Evolutionary conservation across 2,797 vertebrate species (phyloP).

Genomic region (Tapirus indicus): DNA sequence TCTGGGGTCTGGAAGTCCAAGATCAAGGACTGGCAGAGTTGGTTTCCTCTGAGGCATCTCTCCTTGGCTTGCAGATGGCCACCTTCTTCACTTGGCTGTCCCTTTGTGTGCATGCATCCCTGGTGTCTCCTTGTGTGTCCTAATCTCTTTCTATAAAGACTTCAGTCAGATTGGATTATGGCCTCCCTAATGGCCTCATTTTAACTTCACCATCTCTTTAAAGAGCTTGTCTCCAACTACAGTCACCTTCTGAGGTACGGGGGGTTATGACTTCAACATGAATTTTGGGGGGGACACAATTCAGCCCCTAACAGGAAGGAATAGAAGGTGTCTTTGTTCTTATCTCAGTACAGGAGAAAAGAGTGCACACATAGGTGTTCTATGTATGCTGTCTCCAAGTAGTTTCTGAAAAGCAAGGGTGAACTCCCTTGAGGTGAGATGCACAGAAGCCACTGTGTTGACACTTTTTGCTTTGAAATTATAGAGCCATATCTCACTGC

Average conservation of each 20-base stretch:
- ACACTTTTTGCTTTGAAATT: neutral
- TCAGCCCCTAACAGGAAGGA: neutral
- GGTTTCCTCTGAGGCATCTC: neutral
- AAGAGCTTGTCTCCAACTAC: neutral
- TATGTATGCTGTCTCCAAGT: neutral
- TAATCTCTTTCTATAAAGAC: neutral
- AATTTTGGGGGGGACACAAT: neutral
- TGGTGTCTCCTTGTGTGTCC: neutral
- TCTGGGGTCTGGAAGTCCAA: neutral
- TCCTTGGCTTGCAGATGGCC: neutral
- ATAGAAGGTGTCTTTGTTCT: neutral
- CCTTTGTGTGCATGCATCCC: neutral
- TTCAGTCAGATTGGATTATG: neutral
- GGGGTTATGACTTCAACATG: neutral
- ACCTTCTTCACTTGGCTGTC: neutral
- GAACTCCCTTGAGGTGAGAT: neutral
- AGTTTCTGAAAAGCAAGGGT: neutral
- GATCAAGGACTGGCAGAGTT: neutral
- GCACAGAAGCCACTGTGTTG: neutral
- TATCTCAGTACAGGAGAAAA: neutral
- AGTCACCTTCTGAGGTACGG: neutral
- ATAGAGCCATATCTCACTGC: neutral
- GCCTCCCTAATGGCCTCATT: neutral
- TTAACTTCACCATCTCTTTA: neutral
- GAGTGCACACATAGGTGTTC: neutral